Conservation (phyloP, 2,888 invertebrate genomes). For the Baccha elongata region DNA sequence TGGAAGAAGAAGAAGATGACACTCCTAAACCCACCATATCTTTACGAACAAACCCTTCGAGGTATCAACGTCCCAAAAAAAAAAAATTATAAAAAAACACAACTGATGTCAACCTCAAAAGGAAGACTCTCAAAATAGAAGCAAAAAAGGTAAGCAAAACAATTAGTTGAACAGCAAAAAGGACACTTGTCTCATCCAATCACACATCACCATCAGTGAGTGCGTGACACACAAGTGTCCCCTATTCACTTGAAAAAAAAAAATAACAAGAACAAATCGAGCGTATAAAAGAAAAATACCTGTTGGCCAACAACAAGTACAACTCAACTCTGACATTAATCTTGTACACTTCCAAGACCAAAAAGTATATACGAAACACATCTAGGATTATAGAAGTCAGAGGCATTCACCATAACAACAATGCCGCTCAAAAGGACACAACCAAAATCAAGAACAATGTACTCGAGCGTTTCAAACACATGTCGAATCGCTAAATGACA, state of each 20-base stretch:
- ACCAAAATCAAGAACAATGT: slow-evolving; percentile 49
- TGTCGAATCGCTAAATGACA: slow-evolving; percentile 74
- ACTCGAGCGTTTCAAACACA: slow-evolving; percentile 66
- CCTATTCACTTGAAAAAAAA: slow-evolving; percentile 13
- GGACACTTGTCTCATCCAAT: slow-evolving; percentile 60
- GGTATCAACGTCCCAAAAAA: not conserved
- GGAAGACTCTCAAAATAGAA: slow-evolving; percentile 15
- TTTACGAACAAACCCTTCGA: too few relatives aligned
- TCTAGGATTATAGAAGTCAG: slow-evolving; percentile 50
- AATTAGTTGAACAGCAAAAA: slow-evolving; percentile 67
- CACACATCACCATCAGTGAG: slow-evolving; percentile 50
- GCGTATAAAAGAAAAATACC: slow-evolving; percentile 49
- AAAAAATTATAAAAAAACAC: slow-evolving; percentile 41
- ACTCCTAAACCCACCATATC: too few relatives aligned
- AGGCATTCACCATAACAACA: slow-evolving; percentile 35
- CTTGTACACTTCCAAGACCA: slow-evolving; percentile 34
- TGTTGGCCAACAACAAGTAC: slow-evolving; percentile 42
- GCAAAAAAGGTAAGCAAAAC: slow-evolving; percentile 42
- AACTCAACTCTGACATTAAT: slow-evolving; percentile 40
- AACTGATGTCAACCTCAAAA: slow-evolving; percentile 24
- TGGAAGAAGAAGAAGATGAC: too few relatives aligned
- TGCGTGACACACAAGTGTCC: slow-evolving; percentile 51
- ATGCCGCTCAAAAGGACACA: slow-evolving; percentile 62
- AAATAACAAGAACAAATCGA: slow-evolving; percentile 49
- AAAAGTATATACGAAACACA: not conserved